Evolutionary conservation across 2,888 invertebrate species (phyloP).

Genomic region (Ferdinandea cuprea): DNA sequence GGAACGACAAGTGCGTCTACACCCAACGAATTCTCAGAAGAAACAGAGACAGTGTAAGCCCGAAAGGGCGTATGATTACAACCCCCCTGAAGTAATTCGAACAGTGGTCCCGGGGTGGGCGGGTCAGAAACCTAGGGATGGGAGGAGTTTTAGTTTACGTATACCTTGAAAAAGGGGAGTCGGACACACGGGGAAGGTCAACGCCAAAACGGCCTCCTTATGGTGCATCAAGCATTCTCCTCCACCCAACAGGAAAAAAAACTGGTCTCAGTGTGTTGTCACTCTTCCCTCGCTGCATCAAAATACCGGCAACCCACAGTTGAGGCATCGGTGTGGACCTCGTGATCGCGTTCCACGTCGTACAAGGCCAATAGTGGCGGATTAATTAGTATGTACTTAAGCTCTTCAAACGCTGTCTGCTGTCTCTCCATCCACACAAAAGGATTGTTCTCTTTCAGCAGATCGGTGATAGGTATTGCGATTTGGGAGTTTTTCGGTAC

Average conservation of each 20-base stretch:
- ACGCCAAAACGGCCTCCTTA: too few species aligned
- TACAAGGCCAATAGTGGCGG: conserved; percentile 26
- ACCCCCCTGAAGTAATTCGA: too few species aligned
- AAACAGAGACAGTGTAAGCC: too few species aligned
- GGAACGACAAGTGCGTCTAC: too few species aligned
- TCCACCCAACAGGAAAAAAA: too few species aligned
- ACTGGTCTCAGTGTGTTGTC: conserved; percentile 12
- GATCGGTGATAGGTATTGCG: conserved; percentile 3
- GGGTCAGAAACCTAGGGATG: too few species aligned
- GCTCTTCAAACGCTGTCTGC: conserved; percentile 19
- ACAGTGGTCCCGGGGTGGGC: too few species aligned
- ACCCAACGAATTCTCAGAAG: too few species aligned
- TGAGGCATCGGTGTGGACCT: conserved; percentile 19
- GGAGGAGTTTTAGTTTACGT: conserved; percentile 26
- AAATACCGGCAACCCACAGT: conserved; percentile 11
- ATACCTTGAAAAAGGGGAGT: too few species aligned
- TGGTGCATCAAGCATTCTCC: too few species aligned
- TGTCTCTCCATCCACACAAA: conserved; percentile 10
- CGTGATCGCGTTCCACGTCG: conserved; percentile 12
- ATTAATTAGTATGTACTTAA: conserved; percentile 16
- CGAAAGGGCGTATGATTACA: too few species aligned
- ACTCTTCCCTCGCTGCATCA: conserved; percentile 27
- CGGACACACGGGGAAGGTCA: too few species aligned
- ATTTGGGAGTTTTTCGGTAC: conserved; percentile 20
- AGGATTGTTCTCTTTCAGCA: conserved; percentile 10